A percentile compares a stretch with the other conserved stretches of the same genome.
Evolutionary conservation across 2,888 invertebrate species (phyloP).

Genomic region (Meiosimyza decipiens): DNA sequence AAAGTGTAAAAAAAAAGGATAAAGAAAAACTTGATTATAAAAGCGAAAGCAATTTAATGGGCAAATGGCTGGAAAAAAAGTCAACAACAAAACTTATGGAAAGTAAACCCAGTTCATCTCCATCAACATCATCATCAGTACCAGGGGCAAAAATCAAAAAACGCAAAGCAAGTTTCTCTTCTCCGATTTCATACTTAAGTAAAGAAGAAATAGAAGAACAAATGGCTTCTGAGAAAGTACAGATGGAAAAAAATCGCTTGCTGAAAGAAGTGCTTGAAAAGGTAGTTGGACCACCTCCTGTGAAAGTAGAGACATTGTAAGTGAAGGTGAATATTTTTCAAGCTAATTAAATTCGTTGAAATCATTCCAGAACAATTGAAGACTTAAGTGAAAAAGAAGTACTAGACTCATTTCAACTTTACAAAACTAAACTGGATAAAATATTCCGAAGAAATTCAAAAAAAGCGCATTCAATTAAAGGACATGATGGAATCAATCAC

Average conservation of each 20-base stretch:
- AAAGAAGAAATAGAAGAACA: conserved; percentile 39
- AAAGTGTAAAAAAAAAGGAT: conserved; percentile 33
- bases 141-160: conserved; percentile 6
- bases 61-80: conserved; percentile 41
- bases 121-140: neutral
- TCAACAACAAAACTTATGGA: neutral
- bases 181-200: conserved; percentile 7
- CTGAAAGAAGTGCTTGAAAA: conserved; percentile 40
- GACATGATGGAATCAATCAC: conserved; percentile 43
- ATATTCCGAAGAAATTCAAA: conserved; percentile 37
- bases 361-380: conserved; percentile 38
- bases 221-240: conserved; percentile 35
- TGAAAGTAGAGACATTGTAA: conserved; percentile 43
- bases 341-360: neutral
- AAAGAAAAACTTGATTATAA: conserved; percentile 22
- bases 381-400: conserved; percentile 35
- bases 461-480: conserved; percentile 40
- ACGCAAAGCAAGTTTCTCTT: neutral
- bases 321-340: conserved; percentile 6
- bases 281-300: conserved; percentile 37
- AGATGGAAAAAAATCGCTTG: conserved; percentile 39
- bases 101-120: neutral
- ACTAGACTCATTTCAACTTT: conserved; percentile 38
- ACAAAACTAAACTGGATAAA: conserved; percentile 42
- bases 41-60: conserved; percentile 37